Conservation (phyloP, 2,113 vertebrate genomes). For the Entosphenus tridentatus region DNA sequence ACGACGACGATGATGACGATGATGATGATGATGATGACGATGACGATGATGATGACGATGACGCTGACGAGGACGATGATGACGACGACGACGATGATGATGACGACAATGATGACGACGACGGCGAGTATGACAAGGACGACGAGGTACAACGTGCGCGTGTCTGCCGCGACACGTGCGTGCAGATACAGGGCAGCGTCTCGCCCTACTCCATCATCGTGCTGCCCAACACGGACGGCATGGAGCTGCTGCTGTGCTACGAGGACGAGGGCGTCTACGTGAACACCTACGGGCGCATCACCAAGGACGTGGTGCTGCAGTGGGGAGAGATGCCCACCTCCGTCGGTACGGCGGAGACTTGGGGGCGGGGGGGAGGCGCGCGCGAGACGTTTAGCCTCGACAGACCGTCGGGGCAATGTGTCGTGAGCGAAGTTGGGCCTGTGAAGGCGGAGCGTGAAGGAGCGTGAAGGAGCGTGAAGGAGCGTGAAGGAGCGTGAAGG, state of each 20-base stretch:
- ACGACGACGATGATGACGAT: too few relatives aligned
- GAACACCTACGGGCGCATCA: slow-evolving; percentile 91
- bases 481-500: background rate
- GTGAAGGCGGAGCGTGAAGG: background rate
- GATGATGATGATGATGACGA: too few relatives aligned
- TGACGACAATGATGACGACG: too few relatives aligned
- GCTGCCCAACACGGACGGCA: slow-evolving; percentile 86
- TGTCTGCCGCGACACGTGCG: background rate
- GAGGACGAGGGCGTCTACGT: slow-evolving; percentile 97
- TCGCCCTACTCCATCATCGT: slow-evolving; percentile 96
- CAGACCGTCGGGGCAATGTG: slow-evolving; percentile 1
- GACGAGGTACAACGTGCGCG: too few relatives aligned
- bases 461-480: too few relatives aligned
- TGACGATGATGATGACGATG: too few relatives aligned
- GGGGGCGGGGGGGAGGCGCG: background rate
- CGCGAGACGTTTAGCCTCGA: background rate
- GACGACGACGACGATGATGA: too few relatives aligned
- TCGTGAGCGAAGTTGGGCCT: background rate
- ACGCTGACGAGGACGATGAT: too few relatives aligned
- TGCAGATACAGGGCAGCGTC: slow-evolving; percentile 73
- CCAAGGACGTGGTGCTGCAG: slow-evolving; percentile 94
- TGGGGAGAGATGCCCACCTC: slow-evolving; percentile 99
- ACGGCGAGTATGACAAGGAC: too few relatives aligned
- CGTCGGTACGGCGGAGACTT: slow-evolving; percentile 37
- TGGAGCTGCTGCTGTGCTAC: slow-evolving; percentile 93